Base-by-base conservation (phyloP, 2,888 invertebrate genomes). In the Anarsia innoxiella region DNA sequence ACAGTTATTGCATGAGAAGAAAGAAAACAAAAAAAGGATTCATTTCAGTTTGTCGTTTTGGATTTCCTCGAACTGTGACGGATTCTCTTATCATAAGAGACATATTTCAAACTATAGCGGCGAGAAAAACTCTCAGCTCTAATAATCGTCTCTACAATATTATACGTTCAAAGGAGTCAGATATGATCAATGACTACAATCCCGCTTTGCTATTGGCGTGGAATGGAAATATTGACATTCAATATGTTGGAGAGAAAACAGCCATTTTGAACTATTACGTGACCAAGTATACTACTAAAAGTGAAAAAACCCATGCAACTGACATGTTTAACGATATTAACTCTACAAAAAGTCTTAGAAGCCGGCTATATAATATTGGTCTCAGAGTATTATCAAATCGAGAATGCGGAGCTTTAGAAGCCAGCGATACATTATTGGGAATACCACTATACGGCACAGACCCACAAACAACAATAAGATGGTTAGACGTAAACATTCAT, bases 321-420 rank as follows among this genome's bases (percentile, higher is more conserved):
- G 25, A 25, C n/a, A 25, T n/a, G 5, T 25, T 25, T n/a, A 2
- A 25, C 5, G 31, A 29, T 14, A 53, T 65, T 12, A 51, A 58
- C 37, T 53, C 53, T 14, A 56, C 51, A 19, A 59, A 61, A 45
- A 31, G 47, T 12, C 31, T 64, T 1, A 29, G 37, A 37, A 57
- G 56, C 37, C 36, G 45, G 0, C 16, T 42, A 5, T 46, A 47
- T 51, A 58, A 53, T 37, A 42, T 58, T 40, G 56, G 48, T 5
- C 39, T 64, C 23, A 47, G 61, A 23, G 41, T 44, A 1, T 42
- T 61, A 35, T 49, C 36, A 14, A 50, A 53, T 41, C 42, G 65
- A 40, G 62, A 68, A 42, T 62, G 61, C 35, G 64, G 63, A 2
- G 45, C 59, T n/a, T 41, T 63, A 4, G 61, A 67, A 52, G 62